Evolutionary conservation across 2,797 vertebrate species (phyloP).

Genomic region (Lateolabrax maculatus): DNA sequence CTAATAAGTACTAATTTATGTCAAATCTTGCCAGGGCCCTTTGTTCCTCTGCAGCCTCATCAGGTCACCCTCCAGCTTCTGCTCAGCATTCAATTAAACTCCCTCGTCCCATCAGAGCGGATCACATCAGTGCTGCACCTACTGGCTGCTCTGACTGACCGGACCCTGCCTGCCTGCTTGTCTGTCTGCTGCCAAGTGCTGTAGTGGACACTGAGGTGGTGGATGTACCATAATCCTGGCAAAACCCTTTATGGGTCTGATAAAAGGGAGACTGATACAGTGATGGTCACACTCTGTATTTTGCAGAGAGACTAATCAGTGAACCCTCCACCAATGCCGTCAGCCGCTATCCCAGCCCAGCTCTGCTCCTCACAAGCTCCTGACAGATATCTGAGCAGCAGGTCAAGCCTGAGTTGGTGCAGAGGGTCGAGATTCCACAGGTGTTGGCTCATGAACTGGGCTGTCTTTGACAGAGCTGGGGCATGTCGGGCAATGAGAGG

Average conservation of each 20-base stretch:
- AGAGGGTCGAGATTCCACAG: conserved; percentile 83
- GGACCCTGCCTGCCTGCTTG: conserved; percentile 25
- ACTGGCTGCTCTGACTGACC: conserved; percentile 56
- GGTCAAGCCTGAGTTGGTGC: conserved; percentile 68
- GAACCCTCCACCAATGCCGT: conserved; percentile 21
- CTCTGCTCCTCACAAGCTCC: conserved; percentile 73
- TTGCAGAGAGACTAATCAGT: conserved; percentile 22
- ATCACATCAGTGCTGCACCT: conserved; percentile 81
- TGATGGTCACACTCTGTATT: conserved; percentile 15
- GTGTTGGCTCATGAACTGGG: conserved; percentile 68
- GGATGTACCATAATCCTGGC: conserved; percentile 10
- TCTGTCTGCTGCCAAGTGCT: conserved; percentile 22
- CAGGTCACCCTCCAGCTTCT: conserved; percentile 77
- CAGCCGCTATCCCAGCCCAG: conserved; percentile 35
- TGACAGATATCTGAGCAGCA: conserved; percentile 81
- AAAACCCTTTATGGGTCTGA: conserved; percentile 10
- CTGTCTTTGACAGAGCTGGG: conserved; percentile 30
- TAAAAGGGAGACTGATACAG: conserved; percentile 14
- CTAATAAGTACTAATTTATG: conserved; percentile 80
- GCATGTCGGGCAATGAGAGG: conserved; percentile 19
- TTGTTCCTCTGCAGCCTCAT: conserved; percentile 69
- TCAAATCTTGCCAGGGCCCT: conserved; percentile 72
- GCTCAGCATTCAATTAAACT: conserved; percentile 80
- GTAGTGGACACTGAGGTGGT: conserved; percentile 28
- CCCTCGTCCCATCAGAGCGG: conserved; percentile 77